Base-by-base conservation (phyloP, 2,888 invertebrate genomes). In the Epirrita christyi region DNA sequence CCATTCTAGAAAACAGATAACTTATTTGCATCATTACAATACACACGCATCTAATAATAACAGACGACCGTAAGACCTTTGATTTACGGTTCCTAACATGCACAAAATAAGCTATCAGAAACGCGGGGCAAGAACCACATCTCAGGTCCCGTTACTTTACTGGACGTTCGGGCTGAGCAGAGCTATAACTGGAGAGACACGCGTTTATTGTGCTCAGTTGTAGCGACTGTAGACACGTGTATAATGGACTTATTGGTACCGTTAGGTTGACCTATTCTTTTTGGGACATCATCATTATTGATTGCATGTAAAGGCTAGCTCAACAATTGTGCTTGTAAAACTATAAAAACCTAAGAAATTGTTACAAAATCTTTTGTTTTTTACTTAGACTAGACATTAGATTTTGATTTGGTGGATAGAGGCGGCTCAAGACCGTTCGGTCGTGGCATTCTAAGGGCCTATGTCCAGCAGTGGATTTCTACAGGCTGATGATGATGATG, bases 131-230 rank as follows among this genome's bases (percentile, higher is more conserved):
- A 76, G 74, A 76, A 73, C 69, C 71, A 62, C 59, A 62, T 59
- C 64, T 56, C 52, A 48, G 42, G 66, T 78, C 71, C 83, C 80
- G 82, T 81, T 82, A 79, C 61, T 63, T 36, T 68, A 68, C 70
- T 71, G 61, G 58, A 59, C 61, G 62, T 37, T 52, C 40, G 47
- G 40, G 60, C 63, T 66, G 68, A 66, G 66, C 44, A 60, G 50
- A 65, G 59, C 58, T 56, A 49, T 61, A 61, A 60, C 50, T 59
- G 45, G 51, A 55, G 47, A 55, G 28, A 55, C 47, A 50, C 54
- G 36, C 48, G 59, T n/a, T 32, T 28, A 11, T 28, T 46, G 37
- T 43, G 10, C 36, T 49, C 40, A 41, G 37, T 49, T 38, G 8
- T 37, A 21, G 34, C 15, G 34, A 41, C 13, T 48, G 37, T 41